Evolutionary conservation across 1,140 invertebrate genomes (phyloP).

Genomic region (Pseudachorutes palmiensis): DNA sequence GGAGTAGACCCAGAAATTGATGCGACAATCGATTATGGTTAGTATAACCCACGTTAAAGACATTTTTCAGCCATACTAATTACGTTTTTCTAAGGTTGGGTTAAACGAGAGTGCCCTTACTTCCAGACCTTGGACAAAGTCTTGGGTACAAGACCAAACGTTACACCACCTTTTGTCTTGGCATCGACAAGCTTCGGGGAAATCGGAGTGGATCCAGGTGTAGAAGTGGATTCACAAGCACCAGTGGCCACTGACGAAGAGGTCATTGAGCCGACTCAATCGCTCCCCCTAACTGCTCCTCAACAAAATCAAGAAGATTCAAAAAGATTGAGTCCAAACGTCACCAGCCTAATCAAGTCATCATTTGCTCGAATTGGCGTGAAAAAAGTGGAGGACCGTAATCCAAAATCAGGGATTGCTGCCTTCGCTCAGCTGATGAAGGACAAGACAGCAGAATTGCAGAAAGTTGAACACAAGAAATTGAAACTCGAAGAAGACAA

Average conservation of each 20-base stretch:
- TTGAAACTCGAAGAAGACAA: neutral
- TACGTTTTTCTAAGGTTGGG: neutral
- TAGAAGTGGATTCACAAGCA: neutral
- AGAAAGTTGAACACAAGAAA: neutral
- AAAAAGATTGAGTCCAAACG: too few relatives aligned
- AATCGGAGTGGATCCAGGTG: neutral
- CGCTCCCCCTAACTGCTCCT: neutral
- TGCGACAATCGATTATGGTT: slow-evolving; percentile 3
- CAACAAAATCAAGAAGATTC: too few relatives aligned
- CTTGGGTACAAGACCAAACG: slow-evolving; percentile 19
- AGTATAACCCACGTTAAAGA: neutral
- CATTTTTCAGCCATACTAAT: neutral
- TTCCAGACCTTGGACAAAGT: slow-evolving; percentile 17
- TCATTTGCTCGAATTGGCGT: neutral
- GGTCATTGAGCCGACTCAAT: neutral
- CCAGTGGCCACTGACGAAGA: neutral
- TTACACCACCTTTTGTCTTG: slow-evolving; percentile 7
- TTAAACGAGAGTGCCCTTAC: slow-evolving; percentile 16
- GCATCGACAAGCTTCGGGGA: neutral
- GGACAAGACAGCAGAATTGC: neutral
- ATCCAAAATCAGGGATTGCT: neutral
- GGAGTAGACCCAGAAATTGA: slow-evolving; percentile 22
- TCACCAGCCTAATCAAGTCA: neutral
- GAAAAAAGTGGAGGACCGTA: neutral
- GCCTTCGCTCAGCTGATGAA: neutral